Evolutionary conservation across 2,113 vertebrate species (phyloP), one percentile per base, ranked within the genome.

Genomic region (Antidorcas marsupialis): DNA sequence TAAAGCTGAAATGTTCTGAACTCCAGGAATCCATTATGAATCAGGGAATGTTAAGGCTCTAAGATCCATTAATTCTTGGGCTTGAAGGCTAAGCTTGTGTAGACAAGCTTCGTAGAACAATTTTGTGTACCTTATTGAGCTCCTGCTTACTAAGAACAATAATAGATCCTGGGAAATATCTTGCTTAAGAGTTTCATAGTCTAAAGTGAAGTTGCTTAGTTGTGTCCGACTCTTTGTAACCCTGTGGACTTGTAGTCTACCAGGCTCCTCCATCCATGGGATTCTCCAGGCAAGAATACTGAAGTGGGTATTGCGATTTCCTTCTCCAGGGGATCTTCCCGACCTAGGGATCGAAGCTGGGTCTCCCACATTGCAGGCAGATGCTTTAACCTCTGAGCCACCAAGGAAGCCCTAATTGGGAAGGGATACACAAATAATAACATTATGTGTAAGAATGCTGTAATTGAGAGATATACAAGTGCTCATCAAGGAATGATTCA

Each of bases 11-110:
- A 67, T 78, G 28, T 87, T 90, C 16, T 79, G 60, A 82, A 84
- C 55, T 45, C 59, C 43, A 85, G 57, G 55, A 97, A 91, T 93
- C 95, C 55, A 8, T 87, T 30, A 64, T 67, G 57, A 67, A 83
- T 89, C 39, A 39, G 43, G 39, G 12, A 95, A 91, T 71, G 30
- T 85, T 96, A 93, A 45, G 33, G n/a, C 52, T 88, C 39, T 87
- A 87, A 84, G 67, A 93, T 88, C 19, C 82, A 71, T 79, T 93
- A 28, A 85, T 96, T 94, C 45, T 96, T 60, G 60, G 59, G 10
- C 14, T 84, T 88, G 87, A 96, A 95, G 57, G 25, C 64, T 27
- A 57, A 83, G 15, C 85, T 94, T 81, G 23, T 74, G 6, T 79
- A 85, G 64, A 60, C 78, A 94, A 3, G 30, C 60, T 94, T 74